Conservation (phyloP, 2,888 invertebrate genomes). For the Hyppa rectilinea region DNA sequence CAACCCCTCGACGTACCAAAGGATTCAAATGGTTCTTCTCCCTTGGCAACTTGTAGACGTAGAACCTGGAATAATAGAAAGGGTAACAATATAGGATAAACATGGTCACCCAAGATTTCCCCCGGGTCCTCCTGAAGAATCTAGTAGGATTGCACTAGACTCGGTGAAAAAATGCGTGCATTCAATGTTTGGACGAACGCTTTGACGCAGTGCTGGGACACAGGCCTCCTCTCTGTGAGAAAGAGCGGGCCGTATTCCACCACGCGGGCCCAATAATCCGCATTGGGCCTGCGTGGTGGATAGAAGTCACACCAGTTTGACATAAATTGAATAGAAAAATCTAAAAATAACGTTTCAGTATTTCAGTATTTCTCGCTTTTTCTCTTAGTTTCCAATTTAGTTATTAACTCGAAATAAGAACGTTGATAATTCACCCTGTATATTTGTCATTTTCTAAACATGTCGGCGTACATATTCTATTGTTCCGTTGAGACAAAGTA, state of each 20-base stretch:
- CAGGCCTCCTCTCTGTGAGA: not conserved
- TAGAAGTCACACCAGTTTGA: not conserved
- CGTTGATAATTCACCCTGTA: not conserved
- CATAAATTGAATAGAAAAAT: not conserved
- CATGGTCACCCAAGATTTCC: too few relatives aligned
- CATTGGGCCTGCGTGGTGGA: not conserved
- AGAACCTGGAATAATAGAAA: constrained; percentile 92
- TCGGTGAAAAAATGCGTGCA: too few relatives aligned
- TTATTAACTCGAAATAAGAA: too few relatives aligned
- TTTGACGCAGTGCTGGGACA: not conserved
- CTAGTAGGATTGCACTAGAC: too few relatives aligned
- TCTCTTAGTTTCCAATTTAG: not conserved
- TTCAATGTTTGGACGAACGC: not conserved
- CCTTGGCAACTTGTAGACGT: constrained; percentile 95
- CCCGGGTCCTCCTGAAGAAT: too few relatives aligned
- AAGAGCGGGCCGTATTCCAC: too few relatives aligned
- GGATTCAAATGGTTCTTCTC: constrained; percentile 89
- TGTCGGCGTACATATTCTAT: constrained; percentile 20
- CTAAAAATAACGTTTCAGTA: not conserved
- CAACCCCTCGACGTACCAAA: constrained; percentile 91
- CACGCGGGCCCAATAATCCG: too few relatives aligned
- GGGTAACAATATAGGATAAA: constrained; percentile 3
- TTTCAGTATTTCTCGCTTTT: not conserved
- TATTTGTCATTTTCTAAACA: not conserved
- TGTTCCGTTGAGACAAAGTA: constrained; percentile 31